Evolutionary conservation across 2,888 invertebrate species (phyloP).

Genomic region (Watsonalla binaria): DNA sequence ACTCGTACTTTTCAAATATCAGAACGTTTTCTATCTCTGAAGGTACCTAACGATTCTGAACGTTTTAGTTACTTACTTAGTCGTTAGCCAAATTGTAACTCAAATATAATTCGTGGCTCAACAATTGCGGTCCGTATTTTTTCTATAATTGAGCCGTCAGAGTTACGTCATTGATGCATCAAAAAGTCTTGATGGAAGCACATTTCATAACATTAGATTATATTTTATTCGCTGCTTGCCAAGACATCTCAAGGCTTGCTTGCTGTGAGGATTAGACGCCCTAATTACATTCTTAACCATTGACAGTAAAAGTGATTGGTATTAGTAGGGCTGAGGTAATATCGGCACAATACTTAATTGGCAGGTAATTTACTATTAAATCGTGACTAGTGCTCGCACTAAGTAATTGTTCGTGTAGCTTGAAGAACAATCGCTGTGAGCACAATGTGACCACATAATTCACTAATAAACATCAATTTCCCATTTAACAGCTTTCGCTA

Average conservation of each 20-base stretch:
- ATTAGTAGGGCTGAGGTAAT: neutral
- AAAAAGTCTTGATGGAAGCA: conserved; percentile 30
- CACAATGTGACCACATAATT: neutral
- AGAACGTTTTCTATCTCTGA: conserved; percentile 17
- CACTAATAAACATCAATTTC: neutral
- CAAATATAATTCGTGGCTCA: neutral
- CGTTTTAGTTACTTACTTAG: conserved; percentile 1
- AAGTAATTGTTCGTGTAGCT: neutral
- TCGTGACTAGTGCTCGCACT: neutral
- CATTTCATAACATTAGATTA: conserved; percentile 15
- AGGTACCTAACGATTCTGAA: conserved; percentile 8
- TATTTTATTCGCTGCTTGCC: conserved; percentile 7
- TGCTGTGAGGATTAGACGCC: neutral
- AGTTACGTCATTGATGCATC: conserved; percentile 27
- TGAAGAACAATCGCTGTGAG: neutral
- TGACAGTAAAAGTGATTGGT: neutral
- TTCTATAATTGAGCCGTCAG: conserved; percentile 41
- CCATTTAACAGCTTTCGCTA: too few relatives aligned
- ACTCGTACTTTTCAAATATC: conserved; percentile 41
- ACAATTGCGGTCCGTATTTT: conserved; percentile 23
- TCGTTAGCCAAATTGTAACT: neutral
- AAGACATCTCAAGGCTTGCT: neutral
- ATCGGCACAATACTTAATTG: neutral
- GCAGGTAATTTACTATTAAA: conserved; percentile 1
- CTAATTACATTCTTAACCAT: neutral